Conservation (phyloP, 1,140 invertebrate species). For the Gryllus bimaculatus region DNA sequence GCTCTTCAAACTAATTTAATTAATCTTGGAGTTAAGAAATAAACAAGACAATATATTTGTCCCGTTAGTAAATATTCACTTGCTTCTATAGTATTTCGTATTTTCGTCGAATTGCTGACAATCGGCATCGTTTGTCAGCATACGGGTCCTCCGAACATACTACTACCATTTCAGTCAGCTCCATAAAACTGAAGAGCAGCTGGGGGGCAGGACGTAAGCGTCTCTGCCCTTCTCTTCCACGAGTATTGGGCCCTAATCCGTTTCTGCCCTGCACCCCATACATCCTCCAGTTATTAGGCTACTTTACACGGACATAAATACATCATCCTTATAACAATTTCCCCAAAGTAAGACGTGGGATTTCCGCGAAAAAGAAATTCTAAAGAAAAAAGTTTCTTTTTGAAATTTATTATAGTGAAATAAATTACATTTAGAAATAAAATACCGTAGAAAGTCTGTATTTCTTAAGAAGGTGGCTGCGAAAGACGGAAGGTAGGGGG, state of each 20-base stretch:
- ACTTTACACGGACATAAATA: neutral
- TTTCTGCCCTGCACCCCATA: neutral
- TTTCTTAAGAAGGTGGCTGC: neutral
- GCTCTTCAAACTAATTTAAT: too few relatives aligned
- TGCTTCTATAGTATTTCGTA: too few relatives aligned
- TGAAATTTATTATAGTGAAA: conserved; percentile 1
- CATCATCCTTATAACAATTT: conserved; percentile 5
- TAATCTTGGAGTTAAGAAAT: too few relatives aligned
- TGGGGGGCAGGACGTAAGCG: too few relatives aligned
- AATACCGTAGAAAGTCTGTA: neutral
- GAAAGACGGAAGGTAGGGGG: neutral
- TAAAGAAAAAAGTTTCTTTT: neutral
- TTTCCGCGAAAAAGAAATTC: neutral
- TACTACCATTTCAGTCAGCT: too few relatives aligned
- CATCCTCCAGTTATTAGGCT: neutral
- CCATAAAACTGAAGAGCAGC: too few relatives aligned
- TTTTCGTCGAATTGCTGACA: too few relatives aligned
- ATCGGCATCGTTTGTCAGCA: too few relatives aligned
- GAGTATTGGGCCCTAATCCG: neutral
- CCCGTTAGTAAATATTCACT: too few relatives aligned
- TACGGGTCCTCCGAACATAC: too few relatives aligned
- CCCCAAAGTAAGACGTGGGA: neutral
- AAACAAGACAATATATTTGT: too few relatives aligned
- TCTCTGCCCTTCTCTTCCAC: too few relatives aligned
- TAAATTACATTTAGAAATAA: conserved; percentile 6